Evolutionary conservation across 2,888 invertebrate species (phyloP), one percentile per base, ranked within the genome.

Genomic region (Drosophila barbarae): DNA sequence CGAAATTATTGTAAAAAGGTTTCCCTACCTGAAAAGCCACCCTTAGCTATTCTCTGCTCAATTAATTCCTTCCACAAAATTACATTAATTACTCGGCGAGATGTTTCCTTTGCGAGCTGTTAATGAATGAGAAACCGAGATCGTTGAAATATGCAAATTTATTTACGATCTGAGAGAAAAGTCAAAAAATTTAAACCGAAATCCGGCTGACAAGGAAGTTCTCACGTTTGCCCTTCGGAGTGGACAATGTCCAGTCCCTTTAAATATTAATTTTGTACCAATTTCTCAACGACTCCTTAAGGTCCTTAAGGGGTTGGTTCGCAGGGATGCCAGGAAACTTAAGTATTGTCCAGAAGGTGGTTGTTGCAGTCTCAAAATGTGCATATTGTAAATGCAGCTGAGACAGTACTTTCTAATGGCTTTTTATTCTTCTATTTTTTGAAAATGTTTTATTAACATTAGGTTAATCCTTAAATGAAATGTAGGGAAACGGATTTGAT

Each of bases 61-160:
- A 81, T 78, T 76, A 78, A 76, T 76, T 81, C 70, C 82, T 76
- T 78, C 73, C 79, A 74, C 79, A 76, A 69, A 76, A 81, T 78
- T 78, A 63, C 72, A 41, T 44, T 67, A 78, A 63, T 77, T 76
- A 79, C 67, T 70, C 47, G 52, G 39, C 50, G 35, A 36, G 57
- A 44, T 53, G 55, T 42, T 5, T 6, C 35, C 59, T 50, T 38
- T 44, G 4, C 26, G 35, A 61, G 61, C 51, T 65, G 75, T 49
- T 69, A 52, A 68, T 61, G 57, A 72, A 49, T 49, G 30, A 9
- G 21, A 4, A 21, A 47, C 39, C 10, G 6, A 12, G 13, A 36
- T 51, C 21, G 4, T 66, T 69, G 69, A 71, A 44, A 26, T 71
- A 71, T 74, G 64, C 57, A 66, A 76, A 57, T 64, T 69, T 67